phyloP scores from a whole-genome alignment of 2,888 invertebrate species.

The Drosophila mulleri region DNA sequence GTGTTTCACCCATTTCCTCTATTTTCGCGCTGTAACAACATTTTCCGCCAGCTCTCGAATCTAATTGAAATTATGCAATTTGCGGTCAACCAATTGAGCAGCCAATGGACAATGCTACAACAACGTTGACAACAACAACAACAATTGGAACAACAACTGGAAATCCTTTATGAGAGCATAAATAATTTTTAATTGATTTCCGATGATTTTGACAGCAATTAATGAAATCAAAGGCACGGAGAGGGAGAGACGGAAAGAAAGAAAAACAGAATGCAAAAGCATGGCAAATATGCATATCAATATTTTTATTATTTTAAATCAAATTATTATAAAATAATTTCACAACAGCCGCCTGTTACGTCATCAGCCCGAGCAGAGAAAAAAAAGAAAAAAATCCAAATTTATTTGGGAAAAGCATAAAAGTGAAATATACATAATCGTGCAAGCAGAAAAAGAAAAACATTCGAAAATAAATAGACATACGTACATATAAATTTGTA shows the following conservation, averaged over 20 bases:
- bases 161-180: slow-evolving; percentile 22
- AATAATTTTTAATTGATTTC: slow-evolving; percentile 74
- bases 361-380: slow-evolving; percentile 6
- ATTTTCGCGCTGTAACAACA: slow-evolving; percentile 7
- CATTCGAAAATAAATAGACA: no score
- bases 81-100: slow-evolving; percentile 36
- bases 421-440: slow-evolving; percentile 27
- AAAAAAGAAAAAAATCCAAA: slow-evolving; percentile 10
- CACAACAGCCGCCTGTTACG: slow-evolving; percentile 36
- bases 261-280: neutral
- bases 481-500: slow-evolving; percentile 4
- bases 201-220: slow-evolving; percentile 46
- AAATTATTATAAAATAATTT: slow-evolving; percentile 42
- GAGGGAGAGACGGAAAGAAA: neutral
- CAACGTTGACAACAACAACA: slow-evolving; percentile 12
- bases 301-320: slow-evolving; percentile 18
- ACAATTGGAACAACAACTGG: slow-evolving; percentile 6
- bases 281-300: neutral
- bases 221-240: slow-evolving; percentile 46
- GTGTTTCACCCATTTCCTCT: slow-evolving; percentile 16
- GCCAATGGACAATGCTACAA: slow-evolving; percentile 18
- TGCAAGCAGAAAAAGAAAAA: neutral
- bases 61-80: slow-evolving; percentile 58
- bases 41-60: slow-evolving; percentile 17
- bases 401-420: slow-evolving; percentile 42